Base-by-base conservation (phyloP, 1,140 invertebrate species). In the Tribolium castaneum region DNA sequence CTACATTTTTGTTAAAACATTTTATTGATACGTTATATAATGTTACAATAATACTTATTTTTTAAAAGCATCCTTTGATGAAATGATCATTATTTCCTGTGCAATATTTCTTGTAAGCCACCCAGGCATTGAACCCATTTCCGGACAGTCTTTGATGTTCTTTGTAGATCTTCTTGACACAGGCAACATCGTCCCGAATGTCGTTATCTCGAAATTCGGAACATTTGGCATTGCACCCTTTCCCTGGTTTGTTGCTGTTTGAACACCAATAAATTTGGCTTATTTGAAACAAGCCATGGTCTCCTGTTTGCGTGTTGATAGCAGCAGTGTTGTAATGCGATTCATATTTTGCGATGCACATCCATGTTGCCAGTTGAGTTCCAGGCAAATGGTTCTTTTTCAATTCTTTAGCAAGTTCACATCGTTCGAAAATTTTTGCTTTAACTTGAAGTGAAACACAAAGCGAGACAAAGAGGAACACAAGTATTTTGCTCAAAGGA, bases 121-220 rank as follows among this genome's bases (percentile, higher is more conserved):
- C 45, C 70, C 70, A 72, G 0, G 70, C 70, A n/a, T 2, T n/a
- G n/a, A 72, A 72, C 13, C 70, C 70, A 72, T 72, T 72, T 50
- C 70, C 70, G 6, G 16, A 50, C 3, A 72, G 19, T 45, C 39
- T 49, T 22, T 72, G 39, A 25, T 49, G 39, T 51, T 72, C 70
- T 7, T 14, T 4, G 25, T 22, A 72, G 16, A 72, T 50, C 14
- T 72, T 72, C 45, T 72, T 72, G 9, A 22, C 12, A 72, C 70
- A 72, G n/a, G 19, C 34, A 5, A 72, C 39, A 50, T 72, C 70
- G 49, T 72, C 70, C 7, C 50, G 7, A 7, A 72, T 72, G 51
- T 72, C 25, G 25, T 51, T 10, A 19, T 72, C 14, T 50, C 14
- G n/a, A 19, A 50, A 72, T 3, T 50, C n/a, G 9, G 34, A 49